Conservation (phyloP, 2,888 invertebrate species). For the Pollenia angustigena region DNA sequence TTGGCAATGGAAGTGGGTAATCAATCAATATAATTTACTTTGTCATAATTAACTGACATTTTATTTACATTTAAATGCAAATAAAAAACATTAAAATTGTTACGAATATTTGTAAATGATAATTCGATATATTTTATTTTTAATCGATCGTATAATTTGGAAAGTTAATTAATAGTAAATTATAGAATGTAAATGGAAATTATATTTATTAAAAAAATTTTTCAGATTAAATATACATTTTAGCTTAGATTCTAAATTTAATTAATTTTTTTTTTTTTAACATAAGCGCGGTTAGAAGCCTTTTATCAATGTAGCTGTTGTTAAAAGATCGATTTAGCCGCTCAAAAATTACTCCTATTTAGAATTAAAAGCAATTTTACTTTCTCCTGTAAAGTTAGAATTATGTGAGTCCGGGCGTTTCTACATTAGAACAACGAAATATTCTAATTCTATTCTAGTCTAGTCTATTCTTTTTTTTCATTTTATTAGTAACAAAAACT, state of each 20-base stretch:
- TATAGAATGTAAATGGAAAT: too few relatives aligned
- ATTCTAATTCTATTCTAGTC: too few relatives aligned
- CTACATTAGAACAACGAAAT: too few relatives aligned
- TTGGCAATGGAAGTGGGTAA: constrained; percentile 65
- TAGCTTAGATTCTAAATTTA: not conserved
- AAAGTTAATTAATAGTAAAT: not conserved
- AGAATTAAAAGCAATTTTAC: too few relatives aligned
- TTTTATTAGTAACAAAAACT: too few relatives aligned
- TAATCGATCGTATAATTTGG: not conserved
- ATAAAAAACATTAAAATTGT: constrained; percentile 1
- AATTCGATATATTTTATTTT: not conserved
- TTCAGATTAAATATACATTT: not conserved
- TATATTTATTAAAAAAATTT: not conserved
- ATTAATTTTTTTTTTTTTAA: not conserved
- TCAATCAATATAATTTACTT: constrained; percentile 77
- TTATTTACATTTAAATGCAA: constrained; percentile 2
- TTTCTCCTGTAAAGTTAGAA: too few relatives aligned
- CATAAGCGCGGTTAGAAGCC: not conserved
- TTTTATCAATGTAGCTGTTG: too few relatives aligned
- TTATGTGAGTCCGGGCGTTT: too few relatives aligned
- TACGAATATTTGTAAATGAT: not conserved
- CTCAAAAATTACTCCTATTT: too few relatives aligned
- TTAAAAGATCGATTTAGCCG: too few relatives aligned
- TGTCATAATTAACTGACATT: constrained; percentile 51
- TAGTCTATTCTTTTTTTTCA: too few relatives aligned